These are phyloP conservation scores for Pygmarrhopalites habei DNA, from an alignment of 1,140 invertebrate species.

Conservation along the genomic window DNA sequence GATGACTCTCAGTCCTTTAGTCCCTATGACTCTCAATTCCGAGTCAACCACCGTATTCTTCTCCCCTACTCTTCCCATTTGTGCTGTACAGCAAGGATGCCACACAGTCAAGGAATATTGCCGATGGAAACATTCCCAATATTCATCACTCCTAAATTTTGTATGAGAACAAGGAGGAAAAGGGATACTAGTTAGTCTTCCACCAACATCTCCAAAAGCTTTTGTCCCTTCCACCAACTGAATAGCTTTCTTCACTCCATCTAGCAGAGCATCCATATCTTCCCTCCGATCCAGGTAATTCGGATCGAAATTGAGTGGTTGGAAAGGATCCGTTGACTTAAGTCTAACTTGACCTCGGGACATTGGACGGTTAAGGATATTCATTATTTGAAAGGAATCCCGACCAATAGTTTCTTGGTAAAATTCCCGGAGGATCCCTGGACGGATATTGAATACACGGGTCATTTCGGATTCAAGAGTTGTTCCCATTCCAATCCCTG, in stretches of 20 bases:
- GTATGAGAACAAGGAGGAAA: conserved; percentile 18
- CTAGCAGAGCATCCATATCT: conserved; percentile 17
- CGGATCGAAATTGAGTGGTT: conserved; percentile 10
- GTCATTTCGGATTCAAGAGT: not conserved
- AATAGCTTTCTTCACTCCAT: conserved; percentile 23
- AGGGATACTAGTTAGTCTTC: conserved; percentile 3
- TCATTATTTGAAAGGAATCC: conserved; percentile 21
- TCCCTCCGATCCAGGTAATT: conserved; percentile 18
- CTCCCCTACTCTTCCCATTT: conserved; percentile 52
- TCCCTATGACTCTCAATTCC: conserved; percentile 42
- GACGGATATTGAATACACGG: not conserved
- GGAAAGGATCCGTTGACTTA: not conserved
- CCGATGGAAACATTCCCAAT: conserved; percentile 18
- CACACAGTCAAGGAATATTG: conserved; percentile 24
- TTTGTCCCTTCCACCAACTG: conserved; percentile 22
- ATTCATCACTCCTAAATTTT: conserved; percentile 7
- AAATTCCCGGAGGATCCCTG: not conserved
- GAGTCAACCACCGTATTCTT: conserved; percentile 44
- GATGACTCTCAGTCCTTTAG: conserved; percentile 42
- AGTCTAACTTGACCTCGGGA: conserved; percentile 6
- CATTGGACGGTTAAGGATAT: conserved; percentile 15
- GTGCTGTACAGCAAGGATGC: conserved; percentile 22
- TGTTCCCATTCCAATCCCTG: not conserved
- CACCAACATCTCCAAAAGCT: conserved; percentile 17
- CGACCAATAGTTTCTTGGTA: not conserved